Conservation (phyloP, 2,797 vertebrate species). For the Ctenochaetus hawaiiensis region DNA sequence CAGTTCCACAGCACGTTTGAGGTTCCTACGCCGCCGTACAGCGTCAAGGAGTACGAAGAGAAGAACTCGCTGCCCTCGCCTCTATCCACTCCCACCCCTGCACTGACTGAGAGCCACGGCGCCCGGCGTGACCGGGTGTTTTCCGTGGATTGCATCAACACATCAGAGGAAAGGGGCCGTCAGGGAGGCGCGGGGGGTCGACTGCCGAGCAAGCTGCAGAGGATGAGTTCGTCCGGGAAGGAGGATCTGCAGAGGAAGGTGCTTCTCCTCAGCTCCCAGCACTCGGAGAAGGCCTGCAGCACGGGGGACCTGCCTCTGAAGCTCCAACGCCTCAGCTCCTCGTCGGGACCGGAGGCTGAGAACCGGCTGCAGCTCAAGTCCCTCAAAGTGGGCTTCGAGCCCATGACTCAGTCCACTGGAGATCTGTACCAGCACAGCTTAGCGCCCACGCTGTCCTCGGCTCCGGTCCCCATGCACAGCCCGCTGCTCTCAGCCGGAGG, state of each 20-base stretch:
- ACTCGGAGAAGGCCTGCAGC: conserved; percentile 86
- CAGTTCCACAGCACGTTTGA: conserved; percentile 93
- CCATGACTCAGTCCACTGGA: conserved; percentile 87
- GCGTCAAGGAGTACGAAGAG: conserved; percentile 91
- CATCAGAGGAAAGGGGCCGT: conserved; percentile 73
- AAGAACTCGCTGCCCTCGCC: conserved; percentile 85
- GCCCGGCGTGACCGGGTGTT: conserved; percentile 82
- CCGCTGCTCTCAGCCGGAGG: conserved; percentile 68
- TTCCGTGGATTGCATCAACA: conserved; percentile 86
- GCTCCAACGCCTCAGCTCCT: conserved; percentile 86
- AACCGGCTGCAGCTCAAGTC: conserved; percentile 84
- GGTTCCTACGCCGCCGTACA: conserved; percentile 90
- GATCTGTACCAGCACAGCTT: conserved; percentile 82
- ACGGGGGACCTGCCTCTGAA: conserved; percentile 89
- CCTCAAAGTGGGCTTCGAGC: conserved; percentile 85
- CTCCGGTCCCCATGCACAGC: conserved; percentile 65
- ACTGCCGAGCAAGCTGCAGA: conserved; percentile 89
- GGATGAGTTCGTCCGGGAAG: conserved; percentile 86
- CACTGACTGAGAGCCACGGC: conserved; percentile 68
- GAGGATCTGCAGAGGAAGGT: conserved; percentile 87
- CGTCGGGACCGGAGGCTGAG: conserved; percentile 74
- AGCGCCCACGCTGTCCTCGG: conserved; percentile 59
- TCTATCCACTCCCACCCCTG: conserved; percentile 78
- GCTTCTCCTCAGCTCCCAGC: conserved; percentile 83
- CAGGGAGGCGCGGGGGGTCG: conserved; percentile 64